Evolutionary conservation across 2,888 invertebrate genomes (phyloP), one percentile per base, ranked within the genome.

Genomic region (Cephus pulcher): DNA sequence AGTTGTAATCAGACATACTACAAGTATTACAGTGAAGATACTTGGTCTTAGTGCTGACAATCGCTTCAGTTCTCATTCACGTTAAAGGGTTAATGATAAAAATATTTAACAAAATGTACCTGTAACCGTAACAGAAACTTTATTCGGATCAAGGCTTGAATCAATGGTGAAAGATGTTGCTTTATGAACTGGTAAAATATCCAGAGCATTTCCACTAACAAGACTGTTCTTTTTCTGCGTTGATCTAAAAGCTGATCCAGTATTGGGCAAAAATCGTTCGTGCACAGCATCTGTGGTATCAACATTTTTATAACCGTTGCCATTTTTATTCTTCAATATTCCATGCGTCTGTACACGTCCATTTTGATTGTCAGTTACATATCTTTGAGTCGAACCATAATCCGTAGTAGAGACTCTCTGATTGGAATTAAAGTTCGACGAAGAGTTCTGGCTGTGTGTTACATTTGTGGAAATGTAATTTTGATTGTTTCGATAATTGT

Each of bases 141-240:
- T 93, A 76, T 88, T 92, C 56, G 90, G 89, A 81, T 92, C 92
- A 56, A 91, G 84, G 76, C 84, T 88, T 34, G 91, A 85, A 84
- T 92, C 93, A 69, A 95, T 92, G 78, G 93, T 93, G 86, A 95
- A 94, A 34, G 92, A 91, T 1, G 94, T 93, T 6, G 93, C 92
- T 78, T 93, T 92, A 86, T 94, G 93, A 68, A 95, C 93, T 11
- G 94, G 93, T 40, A 94, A 93, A 76, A 93, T 92, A 77, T 93
- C 93, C 32, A 95, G 90, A 1, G 95, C 95, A 80, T 93, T 94
- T 11, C 95, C 95, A 81, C 93, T 93, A 11, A 94, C 94, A 73
- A 88, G 77, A 23, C 34, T 32, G 32, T 12, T 71, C 33, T 34
- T 71, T 71, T 33, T 71, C 71, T 71, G 71, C 2, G 73, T 78